Evolutionary conservation across 2,797 vertebrate genomes (phyloP), one percentile per base, ranked within the genome.

Genomic region (Xenops minutus): DNA sequence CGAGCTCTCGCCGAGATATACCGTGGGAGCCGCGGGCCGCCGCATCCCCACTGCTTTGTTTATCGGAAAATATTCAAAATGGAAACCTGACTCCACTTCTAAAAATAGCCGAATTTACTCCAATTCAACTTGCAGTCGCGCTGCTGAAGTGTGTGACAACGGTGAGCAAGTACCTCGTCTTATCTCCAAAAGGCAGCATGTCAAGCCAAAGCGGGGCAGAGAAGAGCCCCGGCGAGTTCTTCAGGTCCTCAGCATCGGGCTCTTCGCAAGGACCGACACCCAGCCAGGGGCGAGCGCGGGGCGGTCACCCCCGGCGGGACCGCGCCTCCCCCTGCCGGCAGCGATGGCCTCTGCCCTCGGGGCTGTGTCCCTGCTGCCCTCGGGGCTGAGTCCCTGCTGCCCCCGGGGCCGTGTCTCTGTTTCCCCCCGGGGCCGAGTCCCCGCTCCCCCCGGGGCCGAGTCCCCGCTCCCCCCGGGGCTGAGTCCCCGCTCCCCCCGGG

Each of bases 111-210:
- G 49, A 36, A 79, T 88, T 92, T 46, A 63, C 81, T 87, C 67
- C 24, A 20, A 52, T 87, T 79, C 90, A 49, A 76, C 88, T 81
- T 22, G 23, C 56, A 44, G 94, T 85, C 86, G 84, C 72, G 10
- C 88, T 19, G 62, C 62, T 30, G 37, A 69, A 59, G 77, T 14
- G 85, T 69, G 93, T 49, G 73, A 61, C 80, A 52, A 58, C 44
- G 78, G 24, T 15, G 44, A 82, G 73, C 86, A 80, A 93, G 75
- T 98, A 98, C 98, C 98, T 98, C 59, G 96, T 97, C 88, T 97
- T 98, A 86, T 98, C 97, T 97, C 98, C 98, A 68, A 97, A 98
- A 21, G 98, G 98, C 97, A 98, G 93, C 98, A 98, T 98, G 93
- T 95, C 97, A 76, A 78, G 73, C 30, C 92, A 12, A 66, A 34